Evolutionary conservation across 2,888 invertebrate genomes (phyloP), one percentile per base, ranked within the genome.

Genomic region (Palloptera scutellata): DNA sequence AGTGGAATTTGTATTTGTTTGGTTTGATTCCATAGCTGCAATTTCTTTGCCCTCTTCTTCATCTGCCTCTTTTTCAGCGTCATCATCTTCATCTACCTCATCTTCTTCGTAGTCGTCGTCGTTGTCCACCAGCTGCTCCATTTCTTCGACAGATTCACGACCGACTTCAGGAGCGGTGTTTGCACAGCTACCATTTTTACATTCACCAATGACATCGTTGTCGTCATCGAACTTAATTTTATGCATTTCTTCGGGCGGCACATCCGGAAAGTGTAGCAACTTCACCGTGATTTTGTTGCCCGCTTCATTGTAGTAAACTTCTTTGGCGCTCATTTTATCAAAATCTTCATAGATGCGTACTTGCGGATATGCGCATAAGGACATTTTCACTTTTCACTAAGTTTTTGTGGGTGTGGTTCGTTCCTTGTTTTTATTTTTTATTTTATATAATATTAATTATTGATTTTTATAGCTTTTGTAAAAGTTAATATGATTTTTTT

Each of bases 321-420:
- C 85, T 72, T 85, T 85, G 75, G 85, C 85, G 72, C 84, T 85
- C 84, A 85, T 85, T 77, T 84, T 85, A 75, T 85, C 85, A 69
- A 85, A 85, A 75, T 85, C 85, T 77, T 85, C 85, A 74, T 81
- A 85, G 70, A 85, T 85, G 73, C 83, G 79, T 59, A 85, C 85
- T 77, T 79, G 79, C 54, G 81, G 81, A 72, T 79, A 80, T 48
- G 83, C 83, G 75, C 84, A 84, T 79, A 85, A 80, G 70, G 85
- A 83, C 85, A 85, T 85, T 75, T 81, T 83, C 67, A 66, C 70
- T 53, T n/a, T 40, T 60, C 43, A 45, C 52, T 60, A 13, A n/a
- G 17, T 54, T 54, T 54, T n/a, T 20, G 13, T 41, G 13, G 20
- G 30, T 19, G 30, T n/a, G 1, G 1, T 42, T 45, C 60, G 30